Evolutionary conservation across 2,888 invertebrate species (phyloP), one percentile per base, ranked within the genome.

Genomic region (Sarcophaga caerulescens): DNA sequence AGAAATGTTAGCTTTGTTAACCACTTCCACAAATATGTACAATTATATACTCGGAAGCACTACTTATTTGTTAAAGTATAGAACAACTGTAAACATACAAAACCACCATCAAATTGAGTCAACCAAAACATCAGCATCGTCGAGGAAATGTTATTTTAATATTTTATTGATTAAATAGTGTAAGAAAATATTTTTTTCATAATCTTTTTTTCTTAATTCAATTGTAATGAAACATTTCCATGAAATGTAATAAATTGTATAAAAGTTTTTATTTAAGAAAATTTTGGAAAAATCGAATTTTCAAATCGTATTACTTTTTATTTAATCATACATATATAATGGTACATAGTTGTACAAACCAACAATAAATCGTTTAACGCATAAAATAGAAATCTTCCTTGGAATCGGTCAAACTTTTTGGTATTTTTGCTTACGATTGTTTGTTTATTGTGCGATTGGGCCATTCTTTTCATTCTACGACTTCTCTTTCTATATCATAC

Each of bases 1-100:
- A 10, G 88, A 90, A 90, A 91, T 91, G 91, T 92, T 91, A 90
- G 92, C 92, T 92, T 90, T 91, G 91, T 78, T 75, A 87, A 89
- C 90, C 90, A 89, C 88, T 86, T 88, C 62, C 84, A 47, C 66
- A 59, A 66, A 25, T 57, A n/a, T n/a, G n/a, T n/a, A 52, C 85
- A 84, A 66, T 57, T 83, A 85, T 63, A 45, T 74, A 82, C 84
- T 79, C 69, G 45, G 6, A 70, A 76, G 65, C 59, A 74, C 75
- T 60, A 66, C 14, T 65, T 4, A 63, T 52, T 52, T 52, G 52
- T 52, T 35, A 52, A 52, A 17, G 12, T 52, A 17, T 19, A 23
- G 35, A 69, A 74, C 8, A 62, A 68, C 25, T 47, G 4, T 1
- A 68, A 21, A 17, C 75, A 57, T 68, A 57, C 19, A 57, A 65